Base-by-base conservation (phyloP, 1,140 invertebrate species). In the Lasaia peninsularis region DNA sequence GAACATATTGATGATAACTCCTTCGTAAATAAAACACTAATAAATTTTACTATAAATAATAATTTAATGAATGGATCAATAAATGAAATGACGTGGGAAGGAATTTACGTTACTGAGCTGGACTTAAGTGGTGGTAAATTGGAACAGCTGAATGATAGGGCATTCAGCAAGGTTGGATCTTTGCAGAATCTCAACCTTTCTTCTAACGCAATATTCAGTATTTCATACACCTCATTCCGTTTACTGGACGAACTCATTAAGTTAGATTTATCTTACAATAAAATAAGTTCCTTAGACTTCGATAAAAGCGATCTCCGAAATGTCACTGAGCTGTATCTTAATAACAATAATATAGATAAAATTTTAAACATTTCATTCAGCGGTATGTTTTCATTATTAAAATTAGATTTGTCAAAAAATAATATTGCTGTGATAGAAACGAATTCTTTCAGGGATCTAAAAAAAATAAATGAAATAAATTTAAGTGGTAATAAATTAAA, bases 261-360 rank as follows among this genome's bases (percentile, higher is more conserved):
- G 2, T 58, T 85, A 7, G 81, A 85, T 69, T 56, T 82, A 32
- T 85, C 81, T 6, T 69, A 59, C 50, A 85, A 85, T 53, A 35
- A 62, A 60, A 35, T 80, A 2, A 65, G 37, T 56, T 12, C 10
- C 8, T 77, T 85, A 54, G 31, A 24, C 28, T 20, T 85, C 1
- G 79, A 82, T 53, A 54, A 52, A 7, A 71, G 66, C 12, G 56
- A 75, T 35, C 51, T 85, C 24, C 53, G 12, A 33, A 65, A 69
- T 28, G 48, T 85, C 34, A 57, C 40, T 8, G 60, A 35, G 4
- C 37, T 85, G 21, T 48, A 69, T 35, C 49, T 85, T 24, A 71
- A 77, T 50, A 75, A 81, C 55, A 85, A 85, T 60, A 2, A 59
- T 8, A 52, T 85, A 18, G 56, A 53, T 14, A 24, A 16, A 12